Evolutionary conservation across 1,140 invertebrate species (phyloP).

Genomic region (Dinothrombium tinctorium): DNA sequence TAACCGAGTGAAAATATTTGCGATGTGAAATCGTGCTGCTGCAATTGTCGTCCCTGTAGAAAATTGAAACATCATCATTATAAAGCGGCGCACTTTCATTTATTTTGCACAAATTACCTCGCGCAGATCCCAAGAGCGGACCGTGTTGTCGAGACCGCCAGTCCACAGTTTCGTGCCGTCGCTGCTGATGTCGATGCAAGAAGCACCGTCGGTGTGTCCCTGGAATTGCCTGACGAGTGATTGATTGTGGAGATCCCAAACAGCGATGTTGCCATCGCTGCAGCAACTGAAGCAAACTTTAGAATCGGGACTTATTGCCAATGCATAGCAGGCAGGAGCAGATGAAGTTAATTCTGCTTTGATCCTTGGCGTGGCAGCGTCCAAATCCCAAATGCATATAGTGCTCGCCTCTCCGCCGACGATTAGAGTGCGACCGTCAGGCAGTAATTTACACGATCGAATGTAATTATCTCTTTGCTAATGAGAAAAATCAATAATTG

Average conservation of each 20-base stretch:
- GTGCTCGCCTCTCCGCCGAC: constrained; percentile 91
- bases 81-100: neutral
- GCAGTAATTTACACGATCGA: constrained; percentile 77
- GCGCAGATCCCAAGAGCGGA: constrained; percentile 83
- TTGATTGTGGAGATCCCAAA: constrained; percentile 85
- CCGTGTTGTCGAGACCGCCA: constrained; percentile 85
- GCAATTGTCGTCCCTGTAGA: constrained; percentile 49
- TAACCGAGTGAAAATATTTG: constrained; percentile 94
- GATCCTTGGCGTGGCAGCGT: constrained; percentile 40
- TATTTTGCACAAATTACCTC: constrained; percentile 23
- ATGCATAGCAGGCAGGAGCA: constrained; percentile 87
- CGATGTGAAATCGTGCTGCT: constrained; percentile 82
- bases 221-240: constrained; percentile 79
- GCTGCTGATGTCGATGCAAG: constrained; percentile 91
- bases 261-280: constrained; percentile 81
- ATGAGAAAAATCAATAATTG: constrained; percentile 16
- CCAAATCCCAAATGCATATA: constrained; percentile 77
- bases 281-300: constrained; percentile 92
- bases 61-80: constrained; percentile 2
- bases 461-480: constrained; percentile 90
- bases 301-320: constrained; percentile 84
- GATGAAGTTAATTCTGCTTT: constrained; percentile 78
- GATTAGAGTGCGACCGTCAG: constrained; percentile 83
- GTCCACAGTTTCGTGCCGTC: constrained; percentile 90
- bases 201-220: constrained; percentile 89